Evolutionary conservation across 1,140 invertebrate genomes (phyloP).

Genomic region (Leptinotarsa lineolata): DNA sequence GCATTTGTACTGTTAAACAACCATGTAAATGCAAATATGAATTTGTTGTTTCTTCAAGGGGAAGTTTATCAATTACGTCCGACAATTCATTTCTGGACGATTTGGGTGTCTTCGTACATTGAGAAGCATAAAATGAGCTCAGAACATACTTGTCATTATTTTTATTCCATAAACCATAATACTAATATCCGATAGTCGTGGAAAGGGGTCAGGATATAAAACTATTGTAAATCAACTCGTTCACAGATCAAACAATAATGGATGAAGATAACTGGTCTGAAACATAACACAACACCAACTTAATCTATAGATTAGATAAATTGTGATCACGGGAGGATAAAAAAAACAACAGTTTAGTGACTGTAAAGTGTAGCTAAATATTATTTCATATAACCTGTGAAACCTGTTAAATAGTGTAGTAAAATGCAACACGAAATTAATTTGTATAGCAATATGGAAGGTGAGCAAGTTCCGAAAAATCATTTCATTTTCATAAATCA

Average conservation of each 20-base stretch:
- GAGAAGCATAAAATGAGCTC: no score
- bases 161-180: no score
- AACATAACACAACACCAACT: neutral
- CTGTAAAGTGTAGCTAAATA: neutral
- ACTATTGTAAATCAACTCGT: neutral
- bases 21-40: no score
- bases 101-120: no score
- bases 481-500: no score
- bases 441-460: constrained; percentile 14
- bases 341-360: constrained; percentile 3
- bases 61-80: no score
- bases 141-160: no score
- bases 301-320: constrained; percentile 17
- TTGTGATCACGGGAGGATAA: neutral
- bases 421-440: constrained; percentile 10
- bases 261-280: neutral
- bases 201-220: no score
- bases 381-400: neutral
- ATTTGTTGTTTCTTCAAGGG: no score
- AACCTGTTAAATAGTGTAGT: neutral
- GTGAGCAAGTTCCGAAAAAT: neutral
- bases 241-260: neutral
- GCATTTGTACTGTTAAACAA: no score
- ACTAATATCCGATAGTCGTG: no score
- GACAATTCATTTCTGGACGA: no score